These are phyloP conservation scores for Phyllostomus discolor DNA, from an alignment of 2,113 vertebrate genomes.

Conservation along the genomic window DNA sequence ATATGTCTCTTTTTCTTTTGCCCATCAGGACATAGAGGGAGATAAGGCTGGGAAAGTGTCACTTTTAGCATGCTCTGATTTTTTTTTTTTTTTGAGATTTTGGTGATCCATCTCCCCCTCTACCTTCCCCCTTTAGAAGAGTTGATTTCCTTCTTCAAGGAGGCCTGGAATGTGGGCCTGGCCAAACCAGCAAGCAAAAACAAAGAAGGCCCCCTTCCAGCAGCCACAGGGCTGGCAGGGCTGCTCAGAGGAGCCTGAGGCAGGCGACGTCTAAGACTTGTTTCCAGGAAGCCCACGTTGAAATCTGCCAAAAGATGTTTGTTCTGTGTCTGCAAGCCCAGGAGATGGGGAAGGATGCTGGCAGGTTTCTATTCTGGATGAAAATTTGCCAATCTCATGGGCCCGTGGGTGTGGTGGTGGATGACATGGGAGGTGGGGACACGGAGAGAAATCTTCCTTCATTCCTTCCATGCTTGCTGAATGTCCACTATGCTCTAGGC, in stretches of 20 bases:
- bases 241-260: background rate
- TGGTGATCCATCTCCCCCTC: background rate
- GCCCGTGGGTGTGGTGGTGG: background rate
- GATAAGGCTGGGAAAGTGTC: background rate
- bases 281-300: background rate
- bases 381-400: background rate
- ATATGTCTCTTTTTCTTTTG: background rate
- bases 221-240: background rate
- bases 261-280: background rate
- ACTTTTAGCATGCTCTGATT: background rate
- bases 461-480: background rate
- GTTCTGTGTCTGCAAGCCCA: background rate
- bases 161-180: background rate
- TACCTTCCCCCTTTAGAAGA: background rate
- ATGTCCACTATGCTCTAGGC: background rate
- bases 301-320: conserved; percentile 10
- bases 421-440: background rate
- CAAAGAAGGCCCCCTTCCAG: background rate
- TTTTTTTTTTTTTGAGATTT: background rate
- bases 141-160: background rate
- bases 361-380: background rate
- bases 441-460: background rate
- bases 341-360: background rate
- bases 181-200: background rate
- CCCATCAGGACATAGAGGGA: background rate